Base-by-base conservation (phyloP, 2,888 invertebrate species). In the Sphecodes monilicornis region DNA sequence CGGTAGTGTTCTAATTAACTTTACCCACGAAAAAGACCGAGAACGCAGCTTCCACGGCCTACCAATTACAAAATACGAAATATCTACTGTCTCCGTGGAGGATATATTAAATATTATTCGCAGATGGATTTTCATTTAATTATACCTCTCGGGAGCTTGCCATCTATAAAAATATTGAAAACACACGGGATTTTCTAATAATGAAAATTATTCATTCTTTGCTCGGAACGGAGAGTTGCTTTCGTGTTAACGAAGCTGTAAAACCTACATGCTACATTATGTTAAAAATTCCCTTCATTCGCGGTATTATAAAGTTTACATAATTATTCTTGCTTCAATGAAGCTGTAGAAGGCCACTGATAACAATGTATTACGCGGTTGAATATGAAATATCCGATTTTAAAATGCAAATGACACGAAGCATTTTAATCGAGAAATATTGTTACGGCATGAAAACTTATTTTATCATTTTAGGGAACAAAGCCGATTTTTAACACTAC, bases 1-100 rank as follows among this genome's bases (percentile, higher is more conserved):
- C 8, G 70, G 29, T 22, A 70, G 32, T 22, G 46, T 71, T 43
- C 16, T 43, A 70, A 70, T 70, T 70, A 70, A 43, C 22, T 70
- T 29, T 46, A 5, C 3, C 18, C 29, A 0, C 3, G 29, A 43
- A 76, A 76, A 66, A 60, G 29, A 18, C 16, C 16, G 60, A 6
- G 29, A 16, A 29, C 60, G 6, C 16, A 1, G 60, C 16, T 60
- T 29, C 2, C 60, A 16, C 29, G 60, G 29, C 60, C 60, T 60
- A 60, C 60, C 29, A 60, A 60, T 60, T 60, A 60, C 60, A 29
- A 18, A 6, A 60, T 29, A 16, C 60, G 8, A 16, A 16, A 60
- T 16, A 60, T 2, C 16, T 60, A 60, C 29, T 29, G 6, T 60
- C 26, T 16, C 26, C 6, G 16, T 29, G 1, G 29, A 4, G 54